Evolutionary conservation across 2,797 vertebrate species (phyloP), one percentile per base, ranked within the genome.

Genomic region (Discoglossus pictus): DNA sequence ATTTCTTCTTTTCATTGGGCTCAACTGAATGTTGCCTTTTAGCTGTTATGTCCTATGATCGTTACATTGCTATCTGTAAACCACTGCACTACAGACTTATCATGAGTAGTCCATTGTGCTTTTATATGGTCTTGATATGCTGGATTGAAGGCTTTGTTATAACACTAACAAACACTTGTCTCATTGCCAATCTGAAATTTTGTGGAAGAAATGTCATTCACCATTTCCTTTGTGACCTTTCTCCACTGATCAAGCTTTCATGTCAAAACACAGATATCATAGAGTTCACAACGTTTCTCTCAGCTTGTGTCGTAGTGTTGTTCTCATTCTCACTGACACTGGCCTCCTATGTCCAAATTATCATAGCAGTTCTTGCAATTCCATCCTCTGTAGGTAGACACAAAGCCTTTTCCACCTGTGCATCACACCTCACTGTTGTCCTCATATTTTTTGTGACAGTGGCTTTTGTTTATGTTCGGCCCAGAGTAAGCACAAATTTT

Each of bases 201-300:
- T 76, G 72, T 61, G 72, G 58, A 13, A 61, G 24, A 40, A 73
- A 75, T 25, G n/a, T n/a, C n/a, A 69, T 75, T 66, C 51, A 75
- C 36, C 73, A 78, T 43, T 75, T 64, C 21, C 59, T 75, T 20
- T 74, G 72, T 69, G 74, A 78, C 13, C 47, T 74, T 25, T 69
- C 38, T 17, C 66, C 68, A 48, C 52, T 74, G 46, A 44, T 75
- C 9, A 65, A 55, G 20, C 48, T 75, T 31, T 72, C 68, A 16
- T 75, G 72, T 65, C 52, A 55, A 38, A 56, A 34, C 39, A 65
- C 63, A 48, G 39, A 24, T 9, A 35, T 15, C 2, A 43, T 65
- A 11, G 51, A 65, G 21, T 55, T 43, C 12, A 24, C 56, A 25
- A 65, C 47, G n/a, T 65, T 65, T 25, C 24, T 65, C 15, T 47